These are phyloP conservation scores for Folsomia manolachei DNA, from an alignment of 2,888 invertebrate genomes.

Conservation along the genomic window DNA sequence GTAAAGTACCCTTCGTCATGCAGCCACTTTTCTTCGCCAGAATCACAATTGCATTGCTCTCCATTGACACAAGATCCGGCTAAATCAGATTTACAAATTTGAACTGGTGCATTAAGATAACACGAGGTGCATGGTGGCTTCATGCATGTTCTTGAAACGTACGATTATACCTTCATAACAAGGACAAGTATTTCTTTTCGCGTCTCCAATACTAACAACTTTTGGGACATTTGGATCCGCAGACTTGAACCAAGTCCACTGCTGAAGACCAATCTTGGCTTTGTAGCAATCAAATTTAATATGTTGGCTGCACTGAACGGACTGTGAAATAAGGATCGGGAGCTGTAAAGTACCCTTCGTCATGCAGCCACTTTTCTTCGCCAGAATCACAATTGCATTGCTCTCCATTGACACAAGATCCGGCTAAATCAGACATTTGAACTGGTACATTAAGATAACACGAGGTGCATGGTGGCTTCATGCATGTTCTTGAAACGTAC, in stretches of 20 bases:
- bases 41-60: constrained; percentile 78
- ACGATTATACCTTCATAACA: constrained; percentile 57
- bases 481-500: no score
- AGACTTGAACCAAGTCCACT: constrained; percentile 83
- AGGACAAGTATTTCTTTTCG: constrained; percentile 58
- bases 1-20: constrained; percentile 84
- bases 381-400: constrained; percentile 80
- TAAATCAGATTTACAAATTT: no score
- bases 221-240: constrained; percentile 69
- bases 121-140: no score
- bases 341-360: constrained; percentile 79
- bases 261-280: constrained; percentile 82
- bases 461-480: no score
- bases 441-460: no score
- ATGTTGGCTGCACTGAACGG: constrained; percentile 81
- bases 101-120: no score
- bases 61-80: constrained; percentile 72
- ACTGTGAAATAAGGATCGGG: constrained; percentile 81
- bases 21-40: constrained; percentile 76
- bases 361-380: constrained; percentile 82
- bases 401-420: constrained; percentile 69
- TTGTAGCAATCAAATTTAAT: constrained; percentile 87
- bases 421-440: no score
- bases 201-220: constrained; percentile 72
- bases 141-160: no score